phyloP scores from a whole-genome alignment of 2,113 vertebrate species.

The Pica pica region DNA sequence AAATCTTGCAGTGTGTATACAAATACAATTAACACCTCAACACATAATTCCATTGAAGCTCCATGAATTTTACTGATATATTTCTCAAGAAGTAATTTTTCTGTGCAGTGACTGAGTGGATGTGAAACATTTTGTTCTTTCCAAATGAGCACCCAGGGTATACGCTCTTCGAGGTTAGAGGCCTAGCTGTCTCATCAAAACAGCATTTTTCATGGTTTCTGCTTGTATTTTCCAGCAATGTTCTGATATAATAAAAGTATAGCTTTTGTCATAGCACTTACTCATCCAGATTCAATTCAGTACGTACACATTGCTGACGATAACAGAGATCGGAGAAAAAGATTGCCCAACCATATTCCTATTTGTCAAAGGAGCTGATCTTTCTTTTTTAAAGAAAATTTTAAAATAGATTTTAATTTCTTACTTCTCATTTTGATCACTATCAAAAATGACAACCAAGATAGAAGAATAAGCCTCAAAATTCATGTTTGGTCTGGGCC shows the following conservation, averaged over 20 bases:
- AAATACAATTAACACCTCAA: neutral
- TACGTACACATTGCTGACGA: neutral
- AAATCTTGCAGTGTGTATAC: neutral
- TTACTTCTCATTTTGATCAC: neutral
- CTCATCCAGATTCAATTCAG: neutral
- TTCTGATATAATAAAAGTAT: neutral
- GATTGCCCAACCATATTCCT: neutral
- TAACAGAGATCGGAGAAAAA: neutral
- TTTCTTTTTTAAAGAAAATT: neutral
- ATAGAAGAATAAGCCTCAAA: neutral
- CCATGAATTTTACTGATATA: neutral
- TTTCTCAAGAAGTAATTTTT: neutral
- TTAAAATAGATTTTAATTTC: neutral
- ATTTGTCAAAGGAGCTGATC: neutral
- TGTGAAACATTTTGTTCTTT: neutral
- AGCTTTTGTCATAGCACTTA: neutral
- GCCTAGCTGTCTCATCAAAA: neutral
- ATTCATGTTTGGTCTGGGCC: neutral
- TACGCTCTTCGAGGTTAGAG: neutral
- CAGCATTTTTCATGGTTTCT: neutral
- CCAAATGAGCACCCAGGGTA: neutral
- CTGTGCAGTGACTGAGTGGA: neutral
- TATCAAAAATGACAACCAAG: neutral
- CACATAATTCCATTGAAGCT: neutral
- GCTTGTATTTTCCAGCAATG: neutral